Conservation (phyloP, 1,140 invertebrate genomes). For the Thaumetopoea pityocampa region DNA sequence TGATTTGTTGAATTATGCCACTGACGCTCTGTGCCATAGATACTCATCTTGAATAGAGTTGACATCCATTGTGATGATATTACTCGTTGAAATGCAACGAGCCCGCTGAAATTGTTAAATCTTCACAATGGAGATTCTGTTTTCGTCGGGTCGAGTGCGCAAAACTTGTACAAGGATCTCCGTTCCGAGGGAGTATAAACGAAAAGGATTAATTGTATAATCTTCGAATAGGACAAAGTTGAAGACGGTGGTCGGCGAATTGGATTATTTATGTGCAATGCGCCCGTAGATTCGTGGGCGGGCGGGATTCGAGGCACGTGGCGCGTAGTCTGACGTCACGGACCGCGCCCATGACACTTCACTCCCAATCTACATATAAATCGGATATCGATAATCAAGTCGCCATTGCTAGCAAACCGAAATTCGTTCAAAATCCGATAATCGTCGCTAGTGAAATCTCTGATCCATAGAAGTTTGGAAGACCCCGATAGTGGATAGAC, state of each 20-base stretch:
- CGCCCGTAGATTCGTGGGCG: no score
- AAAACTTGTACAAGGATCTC: conserved; percentile 59
- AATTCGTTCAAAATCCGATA: conserved; percentile 72
- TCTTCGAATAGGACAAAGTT: conserved; percentile 41
- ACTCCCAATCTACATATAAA: conserved; percentile 73
- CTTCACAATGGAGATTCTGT: conserved; percentile 64
- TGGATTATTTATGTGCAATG: conserved; percentile 34
- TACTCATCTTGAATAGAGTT: conserved; percentile 71
- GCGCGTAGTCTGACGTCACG: conserved; percentile 29
- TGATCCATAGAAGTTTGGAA: conserved; percentile 68
- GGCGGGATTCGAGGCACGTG: conserved; percentile 23
- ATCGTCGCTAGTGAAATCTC: conserved; percentile 60
- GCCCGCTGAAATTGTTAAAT: conserved; percentile 68
- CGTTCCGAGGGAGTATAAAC: conserved; percentile 39
- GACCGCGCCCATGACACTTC: conserved; percentile 37
- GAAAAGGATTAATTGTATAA: conserved; percentile 52
- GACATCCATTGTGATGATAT: conserved; percentile 73
- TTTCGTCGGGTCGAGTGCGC: conserved; percentile 59
- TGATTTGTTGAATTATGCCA: conserved; percentile 65
- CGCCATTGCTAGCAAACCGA: conserved; percentile 62
- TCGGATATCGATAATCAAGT: conserved; percentile 72
- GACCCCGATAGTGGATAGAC: conserved; percentile 66
- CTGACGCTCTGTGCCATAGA: conserved; percentile 65
- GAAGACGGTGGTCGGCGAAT: conserved; percentile 28
- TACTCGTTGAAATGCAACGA: conserved; percentile 65